Conservation (phyloP, 2,888 invertebrate species). For the Tetranychus piercei region DNA sequence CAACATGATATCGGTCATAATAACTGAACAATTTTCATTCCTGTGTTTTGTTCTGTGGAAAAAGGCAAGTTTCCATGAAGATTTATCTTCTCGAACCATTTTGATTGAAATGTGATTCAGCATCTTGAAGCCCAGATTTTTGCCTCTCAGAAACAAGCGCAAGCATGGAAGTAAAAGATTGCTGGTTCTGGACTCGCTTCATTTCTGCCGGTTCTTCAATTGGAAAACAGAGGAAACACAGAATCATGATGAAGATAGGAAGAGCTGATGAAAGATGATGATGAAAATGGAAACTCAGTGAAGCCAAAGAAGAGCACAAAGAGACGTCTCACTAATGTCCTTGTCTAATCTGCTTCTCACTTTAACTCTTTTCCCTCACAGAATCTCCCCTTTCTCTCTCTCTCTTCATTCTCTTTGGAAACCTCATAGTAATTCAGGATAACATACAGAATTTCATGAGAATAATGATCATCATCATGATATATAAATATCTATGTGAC, state of each 20-base stretch:
- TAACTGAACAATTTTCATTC: neutral
- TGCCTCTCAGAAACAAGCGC: neutral
- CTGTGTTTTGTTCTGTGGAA: neutral
- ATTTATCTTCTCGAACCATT: neutral
- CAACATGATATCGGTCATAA: neutral
- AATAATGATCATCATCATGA: neutral
- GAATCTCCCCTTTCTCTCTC: neutral
- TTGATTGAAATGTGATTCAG: neutral
- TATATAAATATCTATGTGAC: conserved; percentile 1
- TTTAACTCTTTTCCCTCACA: neutral
- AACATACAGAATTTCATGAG: neutral
- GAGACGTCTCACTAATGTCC: neutral
- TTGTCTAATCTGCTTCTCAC: neutral
- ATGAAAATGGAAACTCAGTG: neutral
- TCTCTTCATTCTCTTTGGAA: neutral
- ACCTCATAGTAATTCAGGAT: neutral
- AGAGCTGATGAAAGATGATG: neutral
- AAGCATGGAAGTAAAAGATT: neutral
- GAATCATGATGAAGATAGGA: neutral
- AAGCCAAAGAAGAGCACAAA: neutral
- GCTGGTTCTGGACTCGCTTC: neutral
- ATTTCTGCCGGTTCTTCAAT: neutral
- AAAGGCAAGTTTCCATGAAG: neutral
- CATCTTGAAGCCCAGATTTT: neutral
- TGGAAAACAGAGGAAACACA: neutral